Base-by-base conservation (phyloP, 2,113 vertebrate genomes). In the Chaetura pelagica region DNA sequence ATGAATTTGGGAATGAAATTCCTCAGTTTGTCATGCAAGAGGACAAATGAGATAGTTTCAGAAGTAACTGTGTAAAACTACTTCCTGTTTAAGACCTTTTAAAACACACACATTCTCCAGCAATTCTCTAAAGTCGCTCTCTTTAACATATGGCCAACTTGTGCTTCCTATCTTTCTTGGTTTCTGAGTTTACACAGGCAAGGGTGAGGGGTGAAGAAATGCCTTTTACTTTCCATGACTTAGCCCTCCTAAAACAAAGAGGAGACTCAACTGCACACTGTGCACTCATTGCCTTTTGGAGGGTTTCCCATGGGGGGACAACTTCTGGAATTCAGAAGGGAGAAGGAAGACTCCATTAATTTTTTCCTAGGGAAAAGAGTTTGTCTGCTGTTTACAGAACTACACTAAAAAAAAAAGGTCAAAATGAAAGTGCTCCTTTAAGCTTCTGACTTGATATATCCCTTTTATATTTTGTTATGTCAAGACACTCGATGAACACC, bases 371-470 rank as follows among this genome's bases (percentile, higher is more conserved):
- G 58, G 84, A 96, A 73, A 87, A 76, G 40, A 52, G 59, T 69
- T 92, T 91, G 44, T 35, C 58, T 90, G 42, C 69, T 77, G 71
- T 87, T 92, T 71, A 59, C 64, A 82, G 40, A 84, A 46, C 9
- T 6, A 26, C 5, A 5, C 34, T 18, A 80, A 64, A 81, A 62
- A 19, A 48, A 11, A 61, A 38, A 87, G 72, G 78, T 90, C 61
- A 91, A 90, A 94, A 91, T 71, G 80, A 64, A 91, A 84, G 80
- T 38, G 66, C 32, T 72, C 32, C 61, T 90, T 80, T 40, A 81
- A 57, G 54, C 58, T 80, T 76, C 46, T 38, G 61, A 20, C 16
- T 77, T 85, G 58, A 49, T 27, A 24, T 40, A 54, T 44, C 46
- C 23, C 20, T 75, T 75, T 82, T 72, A 38, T 86, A 12, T 38